Percentiles rank a stretch among this genome's conserved stretches.
These are phyloP conservation scores for Eidolon dupreanum DNA, from an alignment of 2,797 vertebrate species.

Conservation along the genomic window DNA sequence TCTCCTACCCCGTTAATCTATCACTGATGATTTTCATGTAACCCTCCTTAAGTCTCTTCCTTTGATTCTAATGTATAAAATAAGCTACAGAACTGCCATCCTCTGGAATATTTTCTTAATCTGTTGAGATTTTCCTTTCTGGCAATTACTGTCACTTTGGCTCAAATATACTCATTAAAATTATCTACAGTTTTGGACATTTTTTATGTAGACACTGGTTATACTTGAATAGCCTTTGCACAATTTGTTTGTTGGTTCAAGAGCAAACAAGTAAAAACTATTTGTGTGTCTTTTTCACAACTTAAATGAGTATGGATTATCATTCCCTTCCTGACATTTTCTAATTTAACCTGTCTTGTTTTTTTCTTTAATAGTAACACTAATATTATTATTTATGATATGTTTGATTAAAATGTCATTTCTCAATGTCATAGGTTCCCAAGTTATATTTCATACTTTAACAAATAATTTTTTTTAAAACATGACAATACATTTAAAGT, in stretches of 20 bases:
- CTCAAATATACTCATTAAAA: too few species aligned
- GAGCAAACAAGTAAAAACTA: neutral
- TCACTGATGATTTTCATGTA: too few species aligned
- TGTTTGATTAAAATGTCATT: neutral
- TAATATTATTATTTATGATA: neutral
- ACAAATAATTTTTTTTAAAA: neutral
- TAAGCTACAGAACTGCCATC: too few species aligned
- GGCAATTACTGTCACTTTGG: too few species aligned
- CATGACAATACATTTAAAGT: neutral
- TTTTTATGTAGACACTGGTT: too few species aligned
- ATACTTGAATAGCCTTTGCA: neutral
- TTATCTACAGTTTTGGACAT: too few species aligned
- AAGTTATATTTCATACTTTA: neutral
- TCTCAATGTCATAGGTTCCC: neutral
- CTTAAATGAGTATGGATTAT: neutral
- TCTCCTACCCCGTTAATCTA: too few species aligned
- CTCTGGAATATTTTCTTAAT: too few species aligned
- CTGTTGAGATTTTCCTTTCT: too few species aligned
- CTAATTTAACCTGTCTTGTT: neutral
- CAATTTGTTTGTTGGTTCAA: neutral
- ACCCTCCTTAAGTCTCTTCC: too few species aligned
- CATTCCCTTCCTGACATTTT: neutral
- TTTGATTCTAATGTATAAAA: too few species aligned
- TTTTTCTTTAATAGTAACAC: neutral
- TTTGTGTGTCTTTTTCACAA: neutral